Evolutionary conservation across 2,888 invertebrate genomes (phyloP).

Genomic region (Marasmarcha lunaedactyla): DNA sequence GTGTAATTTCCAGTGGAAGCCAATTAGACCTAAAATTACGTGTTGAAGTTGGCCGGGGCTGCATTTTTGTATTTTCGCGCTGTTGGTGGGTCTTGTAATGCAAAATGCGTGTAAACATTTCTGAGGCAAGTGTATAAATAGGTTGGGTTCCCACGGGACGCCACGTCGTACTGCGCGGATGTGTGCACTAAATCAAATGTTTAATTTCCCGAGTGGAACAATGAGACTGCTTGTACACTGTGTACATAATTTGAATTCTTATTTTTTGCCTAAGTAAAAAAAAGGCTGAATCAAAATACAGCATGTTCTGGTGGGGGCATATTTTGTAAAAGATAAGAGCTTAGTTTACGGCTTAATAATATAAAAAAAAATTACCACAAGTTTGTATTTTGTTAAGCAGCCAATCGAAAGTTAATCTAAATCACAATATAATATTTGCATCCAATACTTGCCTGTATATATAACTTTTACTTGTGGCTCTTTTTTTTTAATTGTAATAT

Average conservation of each 20-base stretch:
- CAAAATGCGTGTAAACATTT: slow-evolving; percentile 36
- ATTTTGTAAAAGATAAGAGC: too few relatives aligned
- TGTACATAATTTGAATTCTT: slow-evolving; percentile 7
- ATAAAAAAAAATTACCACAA: too few relatives aligned
- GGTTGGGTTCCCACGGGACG: slow-evolving; percentile 35
- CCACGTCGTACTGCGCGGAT: slow-evolving; percentile 26
- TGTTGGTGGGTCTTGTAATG: slow-evolving; percentile 21
- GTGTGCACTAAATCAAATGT: slow-evolving; percentile 53
- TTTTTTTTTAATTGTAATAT: too few relatives aligned
- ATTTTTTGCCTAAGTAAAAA: background rate
- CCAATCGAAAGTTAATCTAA: too few relatives aligned
- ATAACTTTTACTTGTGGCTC: too few relatives aligned
- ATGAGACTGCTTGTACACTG: slow-evolving; percentile 34
- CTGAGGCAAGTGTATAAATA: slow-evolving; percentile 27
- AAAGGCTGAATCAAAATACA: too few relatives aligned
- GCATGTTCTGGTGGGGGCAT: too few relatives aligned
- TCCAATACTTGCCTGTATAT: too few relatives aligned
- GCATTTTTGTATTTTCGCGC: background rate
- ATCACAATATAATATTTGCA: too few relatives aligned
- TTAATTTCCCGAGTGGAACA: slow-evolving; percentile 51
- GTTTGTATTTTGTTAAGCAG: too few relatives aligned
- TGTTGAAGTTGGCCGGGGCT: slow-evolving; percentile 18
- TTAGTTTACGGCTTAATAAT: too few relatives aligned
- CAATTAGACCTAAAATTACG: slow-evolving; percentile 35
- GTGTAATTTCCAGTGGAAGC: slow-evolving; percentile 27